These are phyloP conservation scores for Dromas ardeola DNA, from an alignment of 2,113 vertebrate genomes.

Conservation along the genomic window DNA sequence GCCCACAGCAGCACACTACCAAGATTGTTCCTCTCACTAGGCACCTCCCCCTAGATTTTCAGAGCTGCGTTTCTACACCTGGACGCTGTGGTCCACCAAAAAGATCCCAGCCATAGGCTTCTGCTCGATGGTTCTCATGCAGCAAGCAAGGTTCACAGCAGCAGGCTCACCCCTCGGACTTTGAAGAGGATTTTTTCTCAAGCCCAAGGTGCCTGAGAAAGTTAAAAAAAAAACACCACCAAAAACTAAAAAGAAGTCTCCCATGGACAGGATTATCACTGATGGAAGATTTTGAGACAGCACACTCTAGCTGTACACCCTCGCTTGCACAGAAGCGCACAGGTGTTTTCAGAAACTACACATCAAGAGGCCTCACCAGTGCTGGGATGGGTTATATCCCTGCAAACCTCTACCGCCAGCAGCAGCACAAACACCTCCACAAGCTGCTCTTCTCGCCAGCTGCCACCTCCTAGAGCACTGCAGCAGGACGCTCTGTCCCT, in stretches of 20 bases:
- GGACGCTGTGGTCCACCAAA: not conserved
- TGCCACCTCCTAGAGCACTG: not conserved
- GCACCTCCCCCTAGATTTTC: not conserved
- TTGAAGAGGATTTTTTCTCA: not conserved
- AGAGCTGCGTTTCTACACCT: not conserved
- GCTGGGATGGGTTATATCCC: not conserved
- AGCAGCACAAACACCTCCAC: not conserved
- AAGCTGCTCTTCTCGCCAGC: not conserved
- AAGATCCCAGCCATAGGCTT: not conserved
- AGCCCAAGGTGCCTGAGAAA: not conserved
- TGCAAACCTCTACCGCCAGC: not conserved
- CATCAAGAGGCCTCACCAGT: not conserved
- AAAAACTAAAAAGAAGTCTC: not conserved
- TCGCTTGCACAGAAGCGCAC: accelerated
- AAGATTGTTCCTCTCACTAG: not conserved
- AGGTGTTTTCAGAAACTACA: not conserved
- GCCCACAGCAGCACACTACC: not conserved
- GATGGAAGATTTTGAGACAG: not conserved
- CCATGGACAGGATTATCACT: not conserved
- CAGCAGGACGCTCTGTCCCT: not conserved
- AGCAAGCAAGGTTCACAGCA: not conserved
- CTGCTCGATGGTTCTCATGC: accelerated
- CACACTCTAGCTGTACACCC: not conserved
- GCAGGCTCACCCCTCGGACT: not conserved
- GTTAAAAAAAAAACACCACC: not conserved